Evolutionary conservation across 2,113 vertebrate species (phyloP).

Genomic region (Clarias magur): DNA sequence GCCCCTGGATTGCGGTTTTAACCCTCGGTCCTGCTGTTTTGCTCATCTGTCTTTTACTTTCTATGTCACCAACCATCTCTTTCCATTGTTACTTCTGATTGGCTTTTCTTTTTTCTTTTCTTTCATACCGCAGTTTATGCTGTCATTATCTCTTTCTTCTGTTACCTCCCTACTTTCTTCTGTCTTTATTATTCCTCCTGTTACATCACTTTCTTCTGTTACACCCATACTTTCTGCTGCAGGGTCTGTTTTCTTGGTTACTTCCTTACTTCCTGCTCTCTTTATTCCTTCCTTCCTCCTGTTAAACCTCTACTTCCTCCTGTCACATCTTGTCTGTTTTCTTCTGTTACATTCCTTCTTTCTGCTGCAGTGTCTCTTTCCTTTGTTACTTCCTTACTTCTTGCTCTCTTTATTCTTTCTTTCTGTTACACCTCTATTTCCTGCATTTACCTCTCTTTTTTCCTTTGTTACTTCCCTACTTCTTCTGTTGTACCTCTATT

Average conservation of each 20-base stretch:
- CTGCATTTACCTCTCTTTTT: no score
- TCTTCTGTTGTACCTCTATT: background rate
- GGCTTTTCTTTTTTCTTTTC: background rate
- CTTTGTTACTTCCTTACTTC: background rate
- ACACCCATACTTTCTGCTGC: background rate
- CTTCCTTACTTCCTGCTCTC: background rate
- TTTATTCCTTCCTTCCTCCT: no score
- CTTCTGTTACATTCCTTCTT: background rate
- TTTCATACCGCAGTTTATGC: background rate
- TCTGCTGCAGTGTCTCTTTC: background rate
- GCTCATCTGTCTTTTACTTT: background rate
- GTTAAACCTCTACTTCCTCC: background rate
- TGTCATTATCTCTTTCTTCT: background rate
- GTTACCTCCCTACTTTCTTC: background rate
- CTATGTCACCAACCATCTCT: background rate
- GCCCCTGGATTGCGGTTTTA: conserved; percentile 63
- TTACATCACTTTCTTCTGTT: background rate
- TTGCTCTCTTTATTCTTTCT: background rate
- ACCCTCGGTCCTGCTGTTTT: conserved; percentile 77
- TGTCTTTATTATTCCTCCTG: background rate
- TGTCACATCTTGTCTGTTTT: background rate
- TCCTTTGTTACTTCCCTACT: no score
- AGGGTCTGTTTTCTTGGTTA: background rate
- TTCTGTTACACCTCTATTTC: background rate
- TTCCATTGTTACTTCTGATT: no score